Conservation (phyloP, 2,888 invertebrate species). For the Drosophila birchii region DNA sequence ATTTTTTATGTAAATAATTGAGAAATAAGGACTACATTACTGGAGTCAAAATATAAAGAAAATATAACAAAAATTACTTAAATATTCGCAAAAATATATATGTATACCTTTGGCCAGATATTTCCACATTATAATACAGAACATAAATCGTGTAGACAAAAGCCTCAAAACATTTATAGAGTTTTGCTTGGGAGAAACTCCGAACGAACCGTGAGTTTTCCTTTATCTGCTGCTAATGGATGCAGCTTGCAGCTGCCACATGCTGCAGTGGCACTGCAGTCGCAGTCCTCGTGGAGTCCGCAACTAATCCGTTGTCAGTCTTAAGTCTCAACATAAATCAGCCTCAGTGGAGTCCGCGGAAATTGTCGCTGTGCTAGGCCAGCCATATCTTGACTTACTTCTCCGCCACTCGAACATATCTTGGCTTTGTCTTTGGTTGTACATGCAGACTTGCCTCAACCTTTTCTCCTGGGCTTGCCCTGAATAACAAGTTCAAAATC, state of each 20-base stretch:
- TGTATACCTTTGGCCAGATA: neutral
- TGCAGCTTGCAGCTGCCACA: constrained; percentile 74
- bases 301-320: constrained; percentile 79
- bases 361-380: constrained; percentile 47
- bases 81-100: neutral
- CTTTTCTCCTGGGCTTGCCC: constrained; percentile 18
- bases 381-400: constrained; percentile 38
- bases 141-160: constrained; percentile 37
- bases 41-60: neutral
- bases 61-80: neutral
- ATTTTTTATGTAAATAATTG: neutral
- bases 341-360: constrained; percentile 49
- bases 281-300: constrained; percentile 50
- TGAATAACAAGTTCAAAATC: constrained; percentile 63
- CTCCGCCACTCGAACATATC: constrained; percentile 31
- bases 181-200: constrained; percentile 29
- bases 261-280: constrained; percentile 29
- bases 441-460: constrained; percentile 5
- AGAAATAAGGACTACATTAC: neutral
- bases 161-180: constrained; percentile 39
- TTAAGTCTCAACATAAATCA: constrained; percentile 75
- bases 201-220: constrained; percentile 41
- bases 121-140: constrained; percentile 14
- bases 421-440: constrained; percentile 18
- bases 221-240: constrained; percentile 76